Conservation (phyloP, 2,888 invertebrate species). For the Mesorhabditis belari region DNA sequence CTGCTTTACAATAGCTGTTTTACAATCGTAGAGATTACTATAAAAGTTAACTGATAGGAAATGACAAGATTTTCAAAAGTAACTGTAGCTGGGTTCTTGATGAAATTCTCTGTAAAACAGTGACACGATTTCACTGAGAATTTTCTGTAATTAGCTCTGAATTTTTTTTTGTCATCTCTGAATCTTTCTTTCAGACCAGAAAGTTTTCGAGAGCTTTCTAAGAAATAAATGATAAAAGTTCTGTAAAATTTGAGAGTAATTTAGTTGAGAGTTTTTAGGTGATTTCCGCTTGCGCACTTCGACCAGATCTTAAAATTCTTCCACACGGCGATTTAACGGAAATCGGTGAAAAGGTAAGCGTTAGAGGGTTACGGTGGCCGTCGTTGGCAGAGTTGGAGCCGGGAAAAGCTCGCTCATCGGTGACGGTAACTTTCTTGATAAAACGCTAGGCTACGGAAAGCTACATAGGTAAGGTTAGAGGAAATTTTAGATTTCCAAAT, state of each 20-base stretch:
- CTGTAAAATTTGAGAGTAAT: too few species aligned
- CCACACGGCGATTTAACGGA: slow-evolving; percentile 89
- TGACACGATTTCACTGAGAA: too few species aligned
- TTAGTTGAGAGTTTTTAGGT: slow-evolving; percentile 60
- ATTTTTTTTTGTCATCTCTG: too few species aligned
- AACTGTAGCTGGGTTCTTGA: too few species aligned
- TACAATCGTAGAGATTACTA: neutral
- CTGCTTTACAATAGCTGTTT: neutral
- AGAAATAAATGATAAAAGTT: too few species aligned
- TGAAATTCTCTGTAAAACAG: too few species aligned
- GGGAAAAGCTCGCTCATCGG: slow-evolving; percentile 76
- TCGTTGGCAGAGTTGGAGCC: slow-evolving; percentile 80
- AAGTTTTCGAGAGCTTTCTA: too few species aligned
- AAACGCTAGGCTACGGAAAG: neutral
- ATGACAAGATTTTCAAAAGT: too few species aligned
- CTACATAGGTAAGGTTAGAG: neutral
- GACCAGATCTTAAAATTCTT: slow-evolving; percentile 82
- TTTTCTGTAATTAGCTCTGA: too few species aligned
- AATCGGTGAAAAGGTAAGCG: slow-evolving; percentile 80
- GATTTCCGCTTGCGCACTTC: slow-evolving; percentile 81
- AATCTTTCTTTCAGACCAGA: too few species aligned
- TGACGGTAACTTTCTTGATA: slow-evolving; percentile 52
- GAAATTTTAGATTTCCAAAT: neutral
- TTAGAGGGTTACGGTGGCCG: slow-evolving; percentile 61
- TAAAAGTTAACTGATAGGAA: too few species aligned